Base-by-base conservation (phyloP, 2,888 invertebrate genomes). In the Metopia argyrocephala region DNA sequence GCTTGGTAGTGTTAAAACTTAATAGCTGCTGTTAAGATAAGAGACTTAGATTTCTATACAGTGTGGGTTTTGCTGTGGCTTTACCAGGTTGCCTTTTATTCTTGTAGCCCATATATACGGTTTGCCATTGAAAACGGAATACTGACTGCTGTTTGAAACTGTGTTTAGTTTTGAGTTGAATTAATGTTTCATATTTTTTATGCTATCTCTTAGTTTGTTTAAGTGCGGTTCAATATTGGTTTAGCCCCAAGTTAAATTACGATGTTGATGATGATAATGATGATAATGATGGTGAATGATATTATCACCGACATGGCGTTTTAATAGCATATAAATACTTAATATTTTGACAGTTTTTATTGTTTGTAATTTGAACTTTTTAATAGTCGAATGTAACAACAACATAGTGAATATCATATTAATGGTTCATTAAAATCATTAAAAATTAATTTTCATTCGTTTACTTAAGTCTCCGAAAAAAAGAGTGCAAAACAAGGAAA, bases 11-110 rank as follows among this genome's bases (percentile, higher is more conserved):
- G 81, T 78, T 81, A 78, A 81, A 81, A 81, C 78, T 78, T 81
- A 81, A 81, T 81, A 81, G 81, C 74, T 75, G 81, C 81, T 75
- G 81, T 81, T 81, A 81, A 81, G 81, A 81, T 81, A 81, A 81
- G 81, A 48, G 78, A 31, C 78, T 81, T 75, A 62, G 69, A 75
- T 81, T 75, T 78, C 74, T 54, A 9, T 20, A 38, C 50, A 70
- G 81, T 62, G 81, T 78, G 70, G 78, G 78, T 69, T 78, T 78
- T 76, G 7, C 69, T 70, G 12, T 57, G 38, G 5, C 38, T 38
- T 46, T 21, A 50, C 28, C 21, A 75, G 78, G 78, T 78, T 68
- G 59, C 78, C 78, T 70, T 70, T 75, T 31, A 57, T 75, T 70
- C 65, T 73, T 76, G 70, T 28, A 62, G 66, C 48, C 48, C n/a